Percentiles rank a stretch among this genome's conserved stretches.
Evolutionary conservation across 2,888 invertebrate species (phyloP).

Genomic region (Pseudanteris insignis): DNA sequence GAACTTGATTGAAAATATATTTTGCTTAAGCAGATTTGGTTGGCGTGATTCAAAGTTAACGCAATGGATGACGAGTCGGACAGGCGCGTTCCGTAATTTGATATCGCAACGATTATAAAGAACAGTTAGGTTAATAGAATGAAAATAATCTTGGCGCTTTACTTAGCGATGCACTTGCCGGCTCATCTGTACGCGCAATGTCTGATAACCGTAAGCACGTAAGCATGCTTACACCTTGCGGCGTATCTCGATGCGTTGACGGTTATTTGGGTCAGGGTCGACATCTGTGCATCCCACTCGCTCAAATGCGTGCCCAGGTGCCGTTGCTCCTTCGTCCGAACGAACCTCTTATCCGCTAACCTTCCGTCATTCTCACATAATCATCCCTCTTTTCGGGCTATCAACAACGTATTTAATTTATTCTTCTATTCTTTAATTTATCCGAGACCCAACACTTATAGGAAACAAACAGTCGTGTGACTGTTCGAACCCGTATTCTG

Average conservation of each 20-base stretch:
- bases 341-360: too few species aligned
- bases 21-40: too few species aligned
- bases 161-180: conserved; percentile 7
- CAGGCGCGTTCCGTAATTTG: not conserved
- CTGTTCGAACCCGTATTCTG: too few species aligned
- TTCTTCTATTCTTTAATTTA: too few species aligned
- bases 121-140: conserved; percentile 25
- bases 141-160: conserved; percentile 13
- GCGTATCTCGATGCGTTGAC: conserved; percentile 44
- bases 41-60: too few species aligned
- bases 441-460: too few species aligned
- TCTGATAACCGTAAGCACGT: conserved; percentile 36
- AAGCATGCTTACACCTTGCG: conserved; percentile 38
- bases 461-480: too few species aligned
- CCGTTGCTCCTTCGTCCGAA: not conserved
- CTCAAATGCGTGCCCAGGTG: conserved; percentile 36
- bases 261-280: conserved; percentile 63
- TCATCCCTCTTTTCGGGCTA: not conserved
- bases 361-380: not conserved
- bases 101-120: conserved; percentile 27
- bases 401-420: too few species aligned
- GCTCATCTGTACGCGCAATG: conserved; percentile 24
- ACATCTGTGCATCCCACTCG: conserved; percentile 50
- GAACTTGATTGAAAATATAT: too few species aligned
- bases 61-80: too few species aligned